Percentiles rank a stretch among this genome's conserved stretches.
Conservation (phyloP, 2,888 invertebrate genomes). For the Alcis repandata region DNA sequence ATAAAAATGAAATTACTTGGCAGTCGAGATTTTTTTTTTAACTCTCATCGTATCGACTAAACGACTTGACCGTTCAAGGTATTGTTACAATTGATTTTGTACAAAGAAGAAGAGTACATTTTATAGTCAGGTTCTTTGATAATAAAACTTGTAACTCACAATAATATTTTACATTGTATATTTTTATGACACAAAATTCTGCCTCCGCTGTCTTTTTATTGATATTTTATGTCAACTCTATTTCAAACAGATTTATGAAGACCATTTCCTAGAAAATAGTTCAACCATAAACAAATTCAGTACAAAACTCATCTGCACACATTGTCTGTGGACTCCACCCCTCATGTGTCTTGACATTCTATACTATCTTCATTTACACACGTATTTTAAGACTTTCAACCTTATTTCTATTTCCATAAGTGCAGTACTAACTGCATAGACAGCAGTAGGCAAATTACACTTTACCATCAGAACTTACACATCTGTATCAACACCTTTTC, state of each 20-base stretch:
- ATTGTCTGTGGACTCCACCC: slow-evolving; percentile 33
- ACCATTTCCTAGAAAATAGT: not conserved
- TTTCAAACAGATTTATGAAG: slow-evolving; percentile 4
- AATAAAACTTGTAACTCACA: no score
- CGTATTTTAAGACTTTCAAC: slow-evolving; percentile 10
- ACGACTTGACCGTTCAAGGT: no score
- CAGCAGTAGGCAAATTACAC: not conserved
- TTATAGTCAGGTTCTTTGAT: no score
- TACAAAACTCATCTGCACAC: slow-evolving; percentile 34
- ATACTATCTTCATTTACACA: slow-evolving; percentile 13
- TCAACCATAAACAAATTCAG: slow-evolving; percentile 22
- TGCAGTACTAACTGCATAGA: not conserved
- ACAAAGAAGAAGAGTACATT: no score
- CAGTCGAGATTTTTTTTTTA: no score
- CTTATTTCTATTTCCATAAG: slow-evolving; percentile 7
- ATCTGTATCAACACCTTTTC: slow-evolving; percentile 12
- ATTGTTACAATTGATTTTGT: no score
- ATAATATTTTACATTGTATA: no score
- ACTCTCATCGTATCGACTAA: no score
- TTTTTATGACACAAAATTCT: no score
- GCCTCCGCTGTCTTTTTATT: not conserved
- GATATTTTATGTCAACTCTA: not conserved
- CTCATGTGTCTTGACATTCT: slow-evolving; percentile 33
- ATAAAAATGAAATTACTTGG: no score
- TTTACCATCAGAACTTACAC: slow-evolving; percentile 3